Conservation (phyloP, 2,888 invertebrate species). For the Oeneis ivallda region DNA sequence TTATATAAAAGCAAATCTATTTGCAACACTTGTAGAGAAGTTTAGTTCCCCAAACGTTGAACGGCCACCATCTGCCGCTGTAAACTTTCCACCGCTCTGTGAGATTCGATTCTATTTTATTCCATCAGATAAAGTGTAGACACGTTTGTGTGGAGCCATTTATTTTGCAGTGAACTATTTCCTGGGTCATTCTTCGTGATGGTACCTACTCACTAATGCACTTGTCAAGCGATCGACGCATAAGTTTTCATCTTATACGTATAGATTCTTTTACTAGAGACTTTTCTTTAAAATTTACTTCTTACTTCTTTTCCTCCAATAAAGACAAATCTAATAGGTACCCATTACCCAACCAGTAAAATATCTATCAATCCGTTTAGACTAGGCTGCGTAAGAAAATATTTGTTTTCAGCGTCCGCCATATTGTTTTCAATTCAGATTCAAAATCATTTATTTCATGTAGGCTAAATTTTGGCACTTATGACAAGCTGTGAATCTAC, state of each 20-base stretch:
- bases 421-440: too few species aligned
- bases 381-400: too few species aligned
- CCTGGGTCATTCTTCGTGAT: not conserved
- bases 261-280: too few species aligned
- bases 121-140: constrained; percentile 5
- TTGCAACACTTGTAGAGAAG: constrained; percentile 9
- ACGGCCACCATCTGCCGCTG: constrained; percentile 5
- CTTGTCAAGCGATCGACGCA: constrained; percentile 7
- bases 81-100: constrained; percentile 14
- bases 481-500: too few species aligned
- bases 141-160: constrained; percentile 15
- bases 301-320: too few species aligned
- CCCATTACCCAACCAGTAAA: too few species aligned
- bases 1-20: constrained; percentile 9
- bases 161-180: constrained; percentile 11
- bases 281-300: too few species aligned
- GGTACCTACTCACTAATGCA: constrained; percentile 3
- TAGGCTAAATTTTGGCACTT: too few species aligned
- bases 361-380: too few species aligned
- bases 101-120: constrained; percentile 21
- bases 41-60: constrained; percentile 7
- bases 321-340: too few species aligned
- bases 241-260: not conserved
- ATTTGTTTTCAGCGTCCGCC: too few species aligned
- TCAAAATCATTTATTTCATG: too few species aligned